Base-by-base conservation (phyloP, 2,113 vertebrate species). In the Chunga burmeisteri region DNA sequence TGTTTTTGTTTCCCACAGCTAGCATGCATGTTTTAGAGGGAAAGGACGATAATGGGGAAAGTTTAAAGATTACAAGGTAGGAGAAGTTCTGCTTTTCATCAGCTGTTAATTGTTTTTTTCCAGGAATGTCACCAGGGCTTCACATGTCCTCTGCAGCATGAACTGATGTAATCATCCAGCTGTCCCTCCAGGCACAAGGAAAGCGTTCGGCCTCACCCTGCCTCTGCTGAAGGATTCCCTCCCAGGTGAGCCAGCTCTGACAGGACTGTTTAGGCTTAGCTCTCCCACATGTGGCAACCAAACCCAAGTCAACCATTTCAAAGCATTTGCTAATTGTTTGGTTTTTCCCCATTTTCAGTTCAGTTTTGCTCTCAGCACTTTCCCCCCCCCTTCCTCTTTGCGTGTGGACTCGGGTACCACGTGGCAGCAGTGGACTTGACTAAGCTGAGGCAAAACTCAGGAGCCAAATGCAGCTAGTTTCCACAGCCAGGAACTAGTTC, bases 231-330 rank as follows among this genome's bases (percentile, higher is more conserved):
- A 80, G 55, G 63, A 59, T 58, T 87, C 34, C 34, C 63, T 86
- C 55, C 27, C 16, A 7, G 3, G 26, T 77, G 44, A 61, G 40
- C 75, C 11, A 67, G 77, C 32, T 58, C 80, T 80, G 36, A 68
- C 3, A 68, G 20, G 44, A 44, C 86, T 71, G 20, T 40, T 88
- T 38, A 72, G 84, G 65, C 65, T 84, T 86, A 96, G 52, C 59
- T 85, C 90, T 96, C 94, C 86, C 86, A 56, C 92, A 90, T 2
- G 55, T 87, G 93, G 96, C 74, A 96, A 92, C 61, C 47, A 82
- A 92, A 90, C 18, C 72, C 21, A 63, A 89, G 58, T 74, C 52
- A 77, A 21, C 25, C 0, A 55, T 71, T 92, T 83, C 72, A 81
- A 63, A 82, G 56, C 46, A 61, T 38, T 49, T 61, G 75, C 19